Evolutionary conservation across 2,888 invertebrate genomes (phyloP).

Genomic region (Hypena proboscidalis): DNA sequence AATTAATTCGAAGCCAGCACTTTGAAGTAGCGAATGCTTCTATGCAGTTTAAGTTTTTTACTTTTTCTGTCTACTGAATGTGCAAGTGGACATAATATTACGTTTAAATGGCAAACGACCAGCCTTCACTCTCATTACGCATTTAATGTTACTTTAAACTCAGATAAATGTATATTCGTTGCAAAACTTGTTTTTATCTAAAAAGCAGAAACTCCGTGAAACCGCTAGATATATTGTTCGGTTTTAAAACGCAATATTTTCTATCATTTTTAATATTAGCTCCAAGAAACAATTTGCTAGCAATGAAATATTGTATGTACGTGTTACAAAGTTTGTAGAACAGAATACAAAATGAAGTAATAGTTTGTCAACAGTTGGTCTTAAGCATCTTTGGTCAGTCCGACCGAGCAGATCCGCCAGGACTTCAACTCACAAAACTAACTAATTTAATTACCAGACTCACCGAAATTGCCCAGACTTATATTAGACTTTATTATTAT

Average conservation of each 20-base stretch:
- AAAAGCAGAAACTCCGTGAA: too few species aligned
- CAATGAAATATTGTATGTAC: slow-evolving; percentile 29
- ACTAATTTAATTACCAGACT: slow-evolving; percentile 70
- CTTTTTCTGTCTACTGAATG: too few species aligned
- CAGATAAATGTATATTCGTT: too few species aligned
- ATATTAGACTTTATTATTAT: slow-evolving; percentile 40
- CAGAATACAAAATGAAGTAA: slow-evolving; percentile 40
- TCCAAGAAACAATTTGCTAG: slow-evolving; percentile 7
- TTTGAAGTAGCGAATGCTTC: too few species aligned
- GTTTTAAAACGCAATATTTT: slow-evolving; percentile 1
- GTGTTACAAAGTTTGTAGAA: slow-evolving; percentile 28
- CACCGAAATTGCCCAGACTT: slow-evolving; percentile 47
- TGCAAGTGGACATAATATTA: too few species aligned
- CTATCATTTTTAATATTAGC: slow-evolving; percentile 21
- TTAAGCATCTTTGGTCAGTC: slow-evolving; percentile 58
- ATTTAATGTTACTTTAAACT: too few species aligned
- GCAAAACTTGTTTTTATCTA: too few species aligned
- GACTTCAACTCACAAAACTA: slow-evolving; percentile 53
- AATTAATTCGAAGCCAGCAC: too few species aligned
- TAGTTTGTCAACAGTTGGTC: slow-evolving; percentile 53
- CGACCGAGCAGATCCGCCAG: slow-evolving; percentile 40
- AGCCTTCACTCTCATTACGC: too few species aligned
- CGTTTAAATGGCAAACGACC: too few species aligned
- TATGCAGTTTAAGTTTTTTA: too few species aligned
- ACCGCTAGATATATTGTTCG: not conserved